Base-by-base conservation (phyloP, 2,888 invertebrate genomes). In the Agonopterix heracliana region DNA sequence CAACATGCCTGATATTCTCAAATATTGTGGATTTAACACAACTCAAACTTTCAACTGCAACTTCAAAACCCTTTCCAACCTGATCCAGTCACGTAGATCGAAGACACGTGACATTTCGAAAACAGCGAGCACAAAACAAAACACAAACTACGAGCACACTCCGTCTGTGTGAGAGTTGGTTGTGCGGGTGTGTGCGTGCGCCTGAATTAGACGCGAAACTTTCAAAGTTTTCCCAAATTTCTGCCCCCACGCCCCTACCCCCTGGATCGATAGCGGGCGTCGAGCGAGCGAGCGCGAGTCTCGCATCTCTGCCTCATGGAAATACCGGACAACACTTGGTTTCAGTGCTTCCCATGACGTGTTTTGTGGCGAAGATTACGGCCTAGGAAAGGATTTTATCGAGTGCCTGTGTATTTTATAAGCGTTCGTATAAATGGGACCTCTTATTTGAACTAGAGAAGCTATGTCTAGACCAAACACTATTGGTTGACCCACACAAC, bases 151-250 rank as follows among this genome's bases (percentile, higher is more conserved):
- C 81, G 78, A 74, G 72, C 75, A 67, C 68, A 58, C 55, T 59
- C 65, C 59, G 61, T 74, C 75, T 71, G 72, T 66, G 61, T 41
- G 12, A 12, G 43, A 12, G 71, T 74, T 72, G 71, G 74, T 73
- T 71, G 59, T 65, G 63, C 64, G 64, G 57, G 58, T 78, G 86
- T 88, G 88, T 88, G 88, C 84, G 88, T 85, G 86, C 85, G 87
- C 88, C 84, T 87, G 88, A 88, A 88, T 87, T 88, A 88, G 87
- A 88, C 87, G 88, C 81, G 82, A 87, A 88, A 88, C 88, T 88
- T 88, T 88, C 87, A 86, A 88, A 88, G 88, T 88, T 88, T 88
- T 88, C 88, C 88, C 87, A 87, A 88, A 87, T 88, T 88, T 85
- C 78, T 79, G 77, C 81, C 83, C 78, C 78, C 83, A 74, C 70